These are phyloP conservation scores for Radopholus similis DNA, from an alignment of 1,140 invertebrate genomes.

Conservation along the genomic window DNA sequence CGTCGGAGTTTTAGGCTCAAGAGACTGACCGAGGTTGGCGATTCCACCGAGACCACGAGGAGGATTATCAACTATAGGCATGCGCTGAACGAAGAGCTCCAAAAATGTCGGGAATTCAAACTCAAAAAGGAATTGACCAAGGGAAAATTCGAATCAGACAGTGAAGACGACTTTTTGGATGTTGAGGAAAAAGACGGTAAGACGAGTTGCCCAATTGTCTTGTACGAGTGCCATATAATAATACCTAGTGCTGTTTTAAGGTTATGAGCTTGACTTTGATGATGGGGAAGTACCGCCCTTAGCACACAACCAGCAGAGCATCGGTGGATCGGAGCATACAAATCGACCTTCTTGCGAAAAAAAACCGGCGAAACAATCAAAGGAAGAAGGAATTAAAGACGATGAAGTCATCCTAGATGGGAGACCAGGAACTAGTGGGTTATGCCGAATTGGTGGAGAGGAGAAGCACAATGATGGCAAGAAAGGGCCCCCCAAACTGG, in stretches of 20 bases:
- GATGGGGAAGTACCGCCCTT: no score
- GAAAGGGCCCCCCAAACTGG: slow-evolving; percentile 24
- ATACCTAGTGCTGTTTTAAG: not conserved
- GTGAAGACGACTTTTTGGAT: slow-evolving; percentile 36
- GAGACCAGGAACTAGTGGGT: slow-evolving; percentile 17
- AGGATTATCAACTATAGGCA: slow-evolving; percentile 26
- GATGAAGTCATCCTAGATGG: slow-evolving; percentile 29
- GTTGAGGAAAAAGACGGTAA: slow-evolving; percentile 44
- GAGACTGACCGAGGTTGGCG: slow-evolving; percentile 28
- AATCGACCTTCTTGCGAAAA: no score
- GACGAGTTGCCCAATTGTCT: not conserved
- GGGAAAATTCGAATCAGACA: slow-evolving; percentile 1
- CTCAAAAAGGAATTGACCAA: slow-evolving; percentile 4
- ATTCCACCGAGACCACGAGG: slow-evolving; percentile 9
- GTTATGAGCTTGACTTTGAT: slow-evolving; percentile 25
- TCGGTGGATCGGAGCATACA: no score
- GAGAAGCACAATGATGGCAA: slow-evolving; percentile 11
- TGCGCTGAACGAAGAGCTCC: slow-evolving; percentile 23
- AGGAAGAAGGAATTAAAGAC: not conserved
- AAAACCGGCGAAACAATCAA: slow-evolving; percentile 4
- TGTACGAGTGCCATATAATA: not conserved
- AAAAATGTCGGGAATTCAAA: slow-evolving; percentile 30
- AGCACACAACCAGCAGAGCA: no score
- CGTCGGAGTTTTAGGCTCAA: slow-evolving; percentile 26
- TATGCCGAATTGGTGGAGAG: not conserved